Base-by-base conservation (phyloP, 2,888 invertebrate species). In the Campoplex capitator region DNA sequence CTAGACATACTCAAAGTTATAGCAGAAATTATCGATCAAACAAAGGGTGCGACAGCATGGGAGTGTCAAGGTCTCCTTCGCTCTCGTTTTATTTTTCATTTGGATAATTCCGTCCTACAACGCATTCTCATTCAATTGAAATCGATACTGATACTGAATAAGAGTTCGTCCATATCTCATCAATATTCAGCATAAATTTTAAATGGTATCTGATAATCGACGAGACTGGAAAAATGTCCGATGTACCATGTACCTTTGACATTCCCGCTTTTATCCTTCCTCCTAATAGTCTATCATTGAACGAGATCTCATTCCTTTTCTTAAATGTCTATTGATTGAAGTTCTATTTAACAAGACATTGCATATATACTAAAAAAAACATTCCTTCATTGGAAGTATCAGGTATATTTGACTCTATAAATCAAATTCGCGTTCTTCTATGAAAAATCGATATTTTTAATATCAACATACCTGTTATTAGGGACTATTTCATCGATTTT, bases 101-200 rank as follows among this genome's bases (percentile, higher is more conserved):
- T 45, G 42, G 16, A 28, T 71, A 76, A 80, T 70, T 73, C 28
- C 7, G 42, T 28, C 54, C 3, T 51, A n/a, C 18, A 32, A 51
- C 71, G 71, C 54, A 62, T 76, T 71, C 28, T 58, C 13, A 8
- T 70, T 70, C 16, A 45, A 56, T n/a, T n/a, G 18, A 54, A 71
- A 67, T 77, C 28, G 45, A 79, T 28, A 68, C 84, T 73, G 38
- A 79, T 28, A 68, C 84, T 73, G 38, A 70, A 74, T 45, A 81
- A 56, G 48, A 54, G 62, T 32, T 18, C 73, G 48, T 48, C 9
- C 45, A 28, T 51, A 13, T 18, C 32, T 16, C 13, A 67, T 84
- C 79, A 62, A 88, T 87, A 87, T 90, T 90, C 90, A 89, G 89
- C 89, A 90, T 89, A 23, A 3, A 42, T 6, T 42, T 54, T 56